Percentiles rank a stretch among this genome's conserved stretches.
Conservation (phyloP, 2,113 vertebrate species). For the Passerina amoena region DNA sequence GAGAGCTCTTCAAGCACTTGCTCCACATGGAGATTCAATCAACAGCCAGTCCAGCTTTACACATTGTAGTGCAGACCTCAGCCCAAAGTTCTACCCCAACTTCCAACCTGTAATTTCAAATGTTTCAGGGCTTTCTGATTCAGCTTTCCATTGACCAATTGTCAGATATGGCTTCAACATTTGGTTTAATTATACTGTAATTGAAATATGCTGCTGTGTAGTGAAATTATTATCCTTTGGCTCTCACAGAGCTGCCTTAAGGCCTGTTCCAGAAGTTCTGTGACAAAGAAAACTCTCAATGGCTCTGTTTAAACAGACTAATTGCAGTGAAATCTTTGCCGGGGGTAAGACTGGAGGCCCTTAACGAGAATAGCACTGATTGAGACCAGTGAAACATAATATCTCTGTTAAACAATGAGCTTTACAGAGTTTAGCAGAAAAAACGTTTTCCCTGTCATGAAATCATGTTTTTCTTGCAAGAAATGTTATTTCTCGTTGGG, state of each 20-base stretch:
- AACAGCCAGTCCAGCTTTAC: neutral
- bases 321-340: constrained; percentile 47
- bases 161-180: neutral
- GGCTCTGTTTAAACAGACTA: constrained; percentile 48
- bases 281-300: constrained; percentile 37
- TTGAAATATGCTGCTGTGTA: neutral
- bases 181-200: constrained; percentile 13
- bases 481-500: neutral
- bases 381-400: neutral
- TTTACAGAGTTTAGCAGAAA: neutral
- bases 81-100: neutral
- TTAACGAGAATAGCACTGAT: neutral
- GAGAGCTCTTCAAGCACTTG: neutral
- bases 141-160: neutral
- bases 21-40: neutral
- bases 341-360: neutral
- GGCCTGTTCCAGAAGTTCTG: constrained; percentile 6
- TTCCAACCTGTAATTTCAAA: neutral
- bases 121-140: neutral
- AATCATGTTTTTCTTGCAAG: neutral
- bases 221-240: constrained; percentile 28
- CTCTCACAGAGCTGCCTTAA: constrained; percentile 8
- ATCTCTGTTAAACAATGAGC: neutral
- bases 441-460: neutral
- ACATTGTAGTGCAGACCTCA: neutral